Base-by-base conservation (phyloP, 2,888 invertebrate genomes). In the Reticulitermes lucifugus region DNA sequence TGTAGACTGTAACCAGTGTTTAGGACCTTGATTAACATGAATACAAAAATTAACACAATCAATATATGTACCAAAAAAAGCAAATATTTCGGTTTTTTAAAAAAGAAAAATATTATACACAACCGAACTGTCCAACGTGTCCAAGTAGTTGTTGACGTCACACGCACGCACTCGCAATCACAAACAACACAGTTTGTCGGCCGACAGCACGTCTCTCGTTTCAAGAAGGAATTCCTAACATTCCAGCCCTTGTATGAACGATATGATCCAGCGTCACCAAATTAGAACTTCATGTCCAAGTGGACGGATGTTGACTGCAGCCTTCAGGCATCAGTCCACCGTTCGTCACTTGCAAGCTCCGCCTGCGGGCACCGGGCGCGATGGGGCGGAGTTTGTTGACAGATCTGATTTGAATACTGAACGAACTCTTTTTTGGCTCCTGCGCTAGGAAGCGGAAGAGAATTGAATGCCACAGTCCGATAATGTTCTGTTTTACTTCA, bases 381-480 rank as follows among this genome's bases (percentile, higher is more conserved):
- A 10, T 21, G 43, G 75, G 75, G 35, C 35, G 75, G 43, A 43
- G 25, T 75, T 46, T 18, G 29, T n/a, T 7, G 29, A n/a, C 7
- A 71, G 25, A 43, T 46, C 46, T 46, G 75, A 29, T 43, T 4
- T 21, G 75, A 75, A 75, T 75, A 43, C 21, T 46, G 43, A 75
- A 75, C 10, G 4, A 18, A 9, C 41, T 21, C 22, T 22, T 43
- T 75, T n/a, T 43, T 75, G 75, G 75, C 75, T 75, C 41, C 75
- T 35, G 43, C 18, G 75, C 75, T 43, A 75, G 75, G 75, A 75
- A 75, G 75, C 75, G 75, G 75, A 75, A 75, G 75, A 75, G 18
- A 21, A 43, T 18, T 21, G 43, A 18, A 75, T n/a, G 6, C 22
- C n/a, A 21, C 14, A 12, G 60, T 60, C 60, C 60, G 21, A 60